Evolutionary conservation across 2,888 invertebrate species (phyloP).

Genomic region (Athrips mouffetella): DNA sequence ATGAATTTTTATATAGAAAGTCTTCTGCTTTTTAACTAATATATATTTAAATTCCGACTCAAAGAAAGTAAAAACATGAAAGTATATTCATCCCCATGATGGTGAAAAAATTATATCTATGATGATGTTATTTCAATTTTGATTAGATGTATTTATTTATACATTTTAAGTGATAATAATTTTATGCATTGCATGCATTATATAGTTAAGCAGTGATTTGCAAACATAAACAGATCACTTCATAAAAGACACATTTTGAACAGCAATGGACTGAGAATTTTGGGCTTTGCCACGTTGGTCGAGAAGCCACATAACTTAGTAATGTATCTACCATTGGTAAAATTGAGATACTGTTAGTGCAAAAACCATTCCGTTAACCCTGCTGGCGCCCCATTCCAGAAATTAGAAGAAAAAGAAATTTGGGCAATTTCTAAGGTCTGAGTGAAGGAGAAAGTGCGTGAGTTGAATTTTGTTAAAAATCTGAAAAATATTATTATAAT

Average conservation of each 20-base stretch:
- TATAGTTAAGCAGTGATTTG: neutral
- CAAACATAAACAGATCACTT: neutral
- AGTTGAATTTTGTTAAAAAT: neutral
- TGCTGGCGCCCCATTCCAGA: constrained; percentile 8
- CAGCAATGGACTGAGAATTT: neutral
- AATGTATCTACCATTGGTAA: constrained; percentile 19
- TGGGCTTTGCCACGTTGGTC: too few species aligned
- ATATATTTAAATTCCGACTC: too few species aligned
- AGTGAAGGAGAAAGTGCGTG: neutral
- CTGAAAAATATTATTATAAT: neutral
- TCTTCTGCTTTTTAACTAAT: too few species aligned
- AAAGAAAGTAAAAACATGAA: too few species aligned
- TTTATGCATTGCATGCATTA: too few species aligned
- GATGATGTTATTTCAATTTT: too few species aligned
- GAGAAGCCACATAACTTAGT: constrained; percentile 29
- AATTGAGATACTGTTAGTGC: constrained; percentile 38
- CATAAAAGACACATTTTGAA: neutral
- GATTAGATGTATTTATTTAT: too few species aligned
- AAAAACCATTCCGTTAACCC: constrained; percentile 26
- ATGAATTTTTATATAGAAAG: too few species aligned
- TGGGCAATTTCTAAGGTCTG: neutral
- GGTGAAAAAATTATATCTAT: too few species aligned
- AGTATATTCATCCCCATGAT: too few species aligned
- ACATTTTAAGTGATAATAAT: too few species aligned
- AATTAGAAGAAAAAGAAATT: neutral